phyloP scores from a whole-genome alignment of 2,888 invertebrate species.

The Epirrhoe tristata region DNA sequence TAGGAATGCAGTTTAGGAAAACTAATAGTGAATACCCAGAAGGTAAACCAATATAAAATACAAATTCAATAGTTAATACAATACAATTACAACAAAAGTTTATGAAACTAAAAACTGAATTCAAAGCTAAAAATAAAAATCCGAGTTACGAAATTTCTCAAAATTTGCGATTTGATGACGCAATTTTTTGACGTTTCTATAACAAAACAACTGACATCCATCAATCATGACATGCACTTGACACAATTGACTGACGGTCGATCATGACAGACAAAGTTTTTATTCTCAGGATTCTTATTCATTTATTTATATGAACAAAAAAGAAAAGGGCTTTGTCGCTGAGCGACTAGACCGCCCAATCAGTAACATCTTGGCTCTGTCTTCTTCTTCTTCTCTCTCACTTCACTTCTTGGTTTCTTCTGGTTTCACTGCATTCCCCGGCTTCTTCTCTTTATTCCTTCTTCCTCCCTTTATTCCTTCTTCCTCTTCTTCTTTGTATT shows the following conservation, averaged over 20 bases:
- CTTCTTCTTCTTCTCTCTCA: no score
- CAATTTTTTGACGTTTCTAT: conserved; percentile 7
- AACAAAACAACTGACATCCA: conserved; percentile 1
- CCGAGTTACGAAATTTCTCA: conserved; percentile 20
- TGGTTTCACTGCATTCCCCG: no score
- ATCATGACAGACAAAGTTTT: not conserved
- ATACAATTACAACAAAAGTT: conserved; percentile 11
- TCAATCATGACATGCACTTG: not conserved
- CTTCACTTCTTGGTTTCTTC: no score
- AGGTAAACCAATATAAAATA: conserved; percentile 3
- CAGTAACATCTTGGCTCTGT: no score
- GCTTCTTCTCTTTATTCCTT: no score
- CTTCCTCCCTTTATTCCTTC: no score
- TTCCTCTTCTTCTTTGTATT: no score
- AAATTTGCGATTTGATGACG: conserved; percentile 13
- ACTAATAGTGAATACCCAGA: conserved; percentile 7
- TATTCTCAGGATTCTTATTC: no score
- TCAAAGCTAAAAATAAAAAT: conserved; percentile 22
- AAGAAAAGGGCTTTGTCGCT: no score
- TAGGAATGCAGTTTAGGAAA: not conserved
- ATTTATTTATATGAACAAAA: no score
- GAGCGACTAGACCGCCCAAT: no score
- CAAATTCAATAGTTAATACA: not conserved
- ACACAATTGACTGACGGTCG: not conserved
- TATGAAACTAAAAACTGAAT: conserved; percentile 17